Evolutionary conservation across 2,113 vertebrate species (phyloP).

Genomic region (Fregata magnificens): DNA sequence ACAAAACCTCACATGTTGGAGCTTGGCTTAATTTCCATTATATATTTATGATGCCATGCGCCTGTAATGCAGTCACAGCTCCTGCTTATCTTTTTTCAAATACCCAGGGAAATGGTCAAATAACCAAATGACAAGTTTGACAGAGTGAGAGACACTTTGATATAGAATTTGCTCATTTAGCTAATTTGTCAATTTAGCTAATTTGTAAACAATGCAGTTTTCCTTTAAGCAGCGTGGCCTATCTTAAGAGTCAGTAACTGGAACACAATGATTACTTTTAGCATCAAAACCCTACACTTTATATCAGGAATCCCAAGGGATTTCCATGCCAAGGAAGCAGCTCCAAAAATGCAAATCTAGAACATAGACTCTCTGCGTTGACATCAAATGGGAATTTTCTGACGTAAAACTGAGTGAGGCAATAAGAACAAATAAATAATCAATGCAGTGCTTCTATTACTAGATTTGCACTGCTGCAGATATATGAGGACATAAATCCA

Average conservation of each 20-base stretch:
- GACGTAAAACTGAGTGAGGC: not conserved
- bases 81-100: not conserved
- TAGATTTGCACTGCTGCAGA: not conserved
- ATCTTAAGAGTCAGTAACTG: not conserved
- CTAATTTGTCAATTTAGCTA: not conserved
- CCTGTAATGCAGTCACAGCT: not conserved
- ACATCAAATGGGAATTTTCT: not conserved
- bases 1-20: accelerated
- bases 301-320: not conserved
- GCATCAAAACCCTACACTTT: not conserved
- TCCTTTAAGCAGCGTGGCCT: not conserved
- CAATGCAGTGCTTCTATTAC: not conserved
- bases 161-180: not conserved
- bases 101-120: not conserved
- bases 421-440: not conserved
- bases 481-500: not conserved
- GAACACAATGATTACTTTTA: not conserved
- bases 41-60: not conserved
- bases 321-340: not conserved
- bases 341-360: not conserved
- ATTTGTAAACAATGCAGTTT: not conserved
- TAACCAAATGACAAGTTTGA: not conserved
- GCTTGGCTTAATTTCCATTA: not conserved
- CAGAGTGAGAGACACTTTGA: not conserved
- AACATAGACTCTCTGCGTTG: not conserved